These are phyloP conservation scores for Scaptodrosophila lebanonensis DNA, from an alignment of 1,140 invertebrate genomes.

Conservation along the genomic window DNA sequence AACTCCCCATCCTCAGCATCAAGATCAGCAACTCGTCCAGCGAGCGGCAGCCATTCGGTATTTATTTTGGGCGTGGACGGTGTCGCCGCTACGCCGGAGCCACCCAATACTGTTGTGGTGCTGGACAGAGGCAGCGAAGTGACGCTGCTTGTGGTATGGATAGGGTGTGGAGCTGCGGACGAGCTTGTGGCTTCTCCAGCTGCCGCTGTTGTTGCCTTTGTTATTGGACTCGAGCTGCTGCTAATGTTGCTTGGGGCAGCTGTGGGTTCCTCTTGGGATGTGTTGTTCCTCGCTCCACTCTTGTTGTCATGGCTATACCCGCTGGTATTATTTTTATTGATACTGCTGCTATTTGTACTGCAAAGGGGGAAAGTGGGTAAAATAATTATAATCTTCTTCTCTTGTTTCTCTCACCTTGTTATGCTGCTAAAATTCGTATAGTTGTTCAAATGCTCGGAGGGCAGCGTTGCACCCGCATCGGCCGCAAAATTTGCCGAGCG, in stretches of 20 bases:
- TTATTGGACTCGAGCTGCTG: constrained; percentile 9
- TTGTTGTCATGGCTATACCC: too few species aligned
- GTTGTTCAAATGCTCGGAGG: constrained; percentile 46
- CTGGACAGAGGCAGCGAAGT: neutral
- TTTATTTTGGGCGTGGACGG: constrained; percentile 61
- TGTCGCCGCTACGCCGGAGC: constrained; percentile 28
- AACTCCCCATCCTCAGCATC: constrained; percentile 33
- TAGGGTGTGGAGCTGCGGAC: neutral
- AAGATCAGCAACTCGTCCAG: too few species aligned
- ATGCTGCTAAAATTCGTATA: constrained; percentile 63
- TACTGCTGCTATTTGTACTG: constrained; percentile 53
- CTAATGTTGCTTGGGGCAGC: constrained; percentile 13
- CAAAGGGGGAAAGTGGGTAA: neutral
- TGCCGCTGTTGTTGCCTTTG: neutral
- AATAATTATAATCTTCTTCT: too few species aligned
- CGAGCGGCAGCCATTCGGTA: constrained; percentile 44
- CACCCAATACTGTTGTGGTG: neutral
- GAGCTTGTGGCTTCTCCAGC: constrained; percentile 1
- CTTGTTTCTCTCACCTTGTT: constrained; percentile 30
- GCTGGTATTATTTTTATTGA: too few species aligned
- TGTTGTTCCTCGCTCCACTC: too few species aligned
- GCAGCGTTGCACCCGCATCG: neutral
- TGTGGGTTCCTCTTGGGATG: constrained; percentile 13
- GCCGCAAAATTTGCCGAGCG: constrained; percentile 52
- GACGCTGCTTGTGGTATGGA: neutral